phyloP scores from a whole-genome alignment of 2,888 invertebrate species.

The Folsomia candida region DNA sequence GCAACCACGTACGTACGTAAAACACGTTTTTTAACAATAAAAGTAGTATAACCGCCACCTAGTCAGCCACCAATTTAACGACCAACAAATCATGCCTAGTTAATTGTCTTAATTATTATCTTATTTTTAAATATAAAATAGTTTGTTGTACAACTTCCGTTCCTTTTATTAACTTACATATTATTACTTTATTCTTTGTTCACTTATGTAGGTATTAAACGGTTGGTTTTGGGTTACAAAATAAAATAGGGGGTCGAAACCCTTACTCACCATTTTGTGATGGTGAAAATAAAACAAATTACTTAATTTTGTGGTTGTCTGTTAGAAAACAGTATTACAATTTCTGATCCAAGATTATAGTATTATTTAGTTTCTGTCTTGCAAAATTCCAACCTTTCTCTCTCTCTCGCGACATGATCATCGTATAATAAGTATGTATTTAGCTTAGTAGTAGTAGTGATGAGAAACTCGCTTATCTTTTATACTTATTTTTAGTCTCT shows the following conservation, averaged over 20 bases:
- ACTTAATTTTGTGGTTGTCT: neutral
- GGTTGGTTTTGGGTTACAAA: too few relatives aligned
- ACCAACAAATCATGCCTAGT: neutral
- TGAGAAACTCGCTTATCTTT: neutral
- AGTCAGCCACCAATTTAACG: neutral
- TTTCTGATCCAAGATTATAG: slow-evolving; percentile 1
- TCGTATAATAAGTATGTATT: neutral
- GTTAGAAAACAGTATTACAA: slow-evolving; percentile 1
- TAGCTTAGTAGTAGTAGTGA: neutral
- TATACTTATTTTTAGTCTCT: too few relatives aligned
- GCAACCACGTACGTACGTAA: neutral
- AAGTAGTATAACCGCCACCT: neutral
- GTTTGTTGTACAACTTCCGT: neutral
- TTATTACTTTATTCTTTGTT: neutral
- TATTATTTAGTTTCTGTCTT: too few relatives aligned
- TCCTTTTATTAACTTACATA: too few relatives aligned
- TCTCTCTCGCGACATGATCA: neutral
- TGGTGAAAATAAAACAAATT: too few relatives aligned
- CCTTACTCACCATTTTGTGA: too few relatives aligned
- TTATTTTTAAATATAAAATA: slow-evolving; percentile 5
- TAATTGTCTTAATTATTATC: neutral
- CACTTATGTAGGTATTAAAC: too few relatives aligned
- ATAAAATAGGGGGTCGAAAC: too few relatives aligned
- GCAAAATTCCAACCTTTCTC: neutral
- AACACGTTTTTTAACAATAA: neutral